These are phyloP conservation scores for Philopedon plagiatum DNA, from an alignment of 2,888 invertebrate genomes.

Conservation along the genomic window DNA sequence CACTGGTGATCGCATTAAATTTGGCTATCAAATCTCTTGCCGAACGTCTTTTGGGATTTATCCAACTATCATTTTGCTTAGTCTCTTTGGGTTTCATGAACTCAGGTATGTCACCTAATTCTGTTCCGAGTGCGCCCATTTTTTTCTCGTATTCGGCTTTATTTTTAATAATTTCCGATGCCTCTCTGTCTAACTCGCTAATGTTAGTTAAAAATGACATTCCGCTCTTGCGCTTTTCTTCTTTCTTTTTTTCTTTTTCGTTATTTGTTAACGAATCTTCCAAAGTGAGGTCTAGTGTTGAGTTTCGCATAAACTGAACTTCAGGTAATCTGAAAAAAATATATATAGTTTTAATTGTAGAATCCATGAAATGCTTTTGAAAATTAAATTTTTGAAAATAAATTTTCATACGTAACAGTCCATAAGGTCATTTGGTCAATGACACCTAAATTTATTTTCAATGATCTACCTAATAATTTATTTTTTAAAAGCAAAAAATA, in stretches of 20 bases:
- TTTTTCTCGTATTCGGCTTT: constrained; percentile 53
- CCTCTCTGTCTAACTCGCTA: constrained; percentile 85
- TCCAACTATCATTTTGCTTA: constrained; percentile 61
- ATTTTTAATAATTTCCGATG: constrained; percentile 78
- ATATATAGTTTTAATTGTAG: not conserved
- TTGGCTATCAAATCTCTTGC: constrained; percentile 74
- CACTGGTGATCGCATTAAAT: constrained; percentile 76
- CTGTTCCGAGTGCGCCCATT: constrained; percentile 49
- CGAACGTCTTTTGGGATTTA: constrained; percentile 62
- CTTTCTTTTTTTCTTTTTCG: constrained; percentile 59
- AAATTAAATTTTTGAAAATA: too few species aligned
- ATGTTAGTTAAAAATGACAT: constrained; percentile 80
- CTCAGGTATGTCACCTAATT: constrained; percentile 64
- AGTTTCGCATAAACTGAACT: constrained; percentile 72
- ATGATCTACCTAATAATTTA: too few species aligned
- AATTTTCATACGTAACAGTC: too few species aligned
- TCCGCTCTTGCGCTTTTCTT: constrained; percentile 73
- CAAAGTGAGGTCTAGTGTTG: constrained; percentile 61
- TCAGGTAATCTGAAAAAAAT: constrained; percentile 66
- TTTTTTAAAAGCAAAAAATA: too few species aligned
- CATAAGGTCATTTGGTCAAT: too few species aligned
- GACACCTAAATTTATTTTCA: too few species aligned
- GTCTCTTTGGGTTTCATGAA: constrained; percentile 66
- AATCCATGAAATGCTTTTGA: too few species aligned
- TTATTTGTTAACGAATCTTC: constrained; percentile 50